Conservation (phyloP, 2,113 vertebrate genomes). For the Pogonocichla stellata region DNA sequence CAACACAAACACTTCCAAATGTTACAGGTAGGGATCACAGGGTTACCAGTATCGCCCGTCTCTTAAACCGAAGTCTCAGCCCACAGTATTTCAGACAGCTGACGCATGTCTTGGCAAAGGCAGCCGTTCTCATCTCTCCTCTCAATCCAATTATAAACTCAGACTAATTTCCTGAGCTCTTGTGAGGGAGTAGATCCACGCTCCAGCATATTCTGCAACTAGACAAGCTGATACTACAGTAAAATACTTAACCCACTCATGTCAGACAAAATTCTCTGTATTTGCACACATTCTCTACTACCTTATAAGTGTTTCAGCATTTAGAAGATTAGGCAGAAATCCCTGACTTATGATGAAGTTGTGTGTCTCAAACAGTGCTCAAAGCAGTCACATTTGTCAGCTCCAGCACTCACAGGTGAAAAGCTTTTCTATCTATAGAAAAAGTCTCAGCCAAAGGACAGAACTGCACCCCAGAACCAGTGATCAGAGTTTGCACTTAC, state of each 20-base stretch:
- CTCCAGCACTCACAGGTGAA: not conserved
- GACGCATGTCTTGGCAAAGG: rapidly evolving
- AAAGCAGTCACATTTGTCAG: not conserved
- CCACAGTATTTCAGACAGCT: not conserved
- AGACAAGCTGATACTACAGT: not conserved
- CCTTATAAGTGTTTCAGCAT: not conserved
- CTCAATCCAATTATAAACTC: conserved; percentile 38
- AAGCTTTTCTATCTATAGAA: not conserved
- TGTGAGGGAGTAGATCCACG: not conserved
- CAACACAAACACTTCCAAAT: not conserved
- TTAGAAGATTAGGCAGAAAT: not conserved
- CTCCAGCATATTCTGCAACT: not conserved
- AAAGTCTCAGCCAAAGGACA: not conserved
- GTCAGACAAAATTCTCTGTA: not conserved
- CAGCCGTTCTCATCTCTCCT: not conserved
- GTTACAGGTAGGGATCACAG: not conserved
- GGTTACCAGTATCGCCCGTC: not conserved
- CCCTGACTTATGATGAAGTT: not conserved
- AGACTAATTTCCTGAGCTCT: conserved; percentile 23
- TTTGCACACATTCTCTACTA: not conserved
- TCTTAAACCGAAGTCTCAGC: not conserved
- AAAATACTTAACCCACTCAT: not conserved
- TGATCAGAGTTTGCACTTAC: not conserved
- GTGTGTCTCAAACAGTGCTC: not conserved
- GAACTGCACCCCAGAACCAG: not conserved